Conservation (phyloP, 2,797 vertebrate genomes). For the Choloepus didactylus region DNA sequence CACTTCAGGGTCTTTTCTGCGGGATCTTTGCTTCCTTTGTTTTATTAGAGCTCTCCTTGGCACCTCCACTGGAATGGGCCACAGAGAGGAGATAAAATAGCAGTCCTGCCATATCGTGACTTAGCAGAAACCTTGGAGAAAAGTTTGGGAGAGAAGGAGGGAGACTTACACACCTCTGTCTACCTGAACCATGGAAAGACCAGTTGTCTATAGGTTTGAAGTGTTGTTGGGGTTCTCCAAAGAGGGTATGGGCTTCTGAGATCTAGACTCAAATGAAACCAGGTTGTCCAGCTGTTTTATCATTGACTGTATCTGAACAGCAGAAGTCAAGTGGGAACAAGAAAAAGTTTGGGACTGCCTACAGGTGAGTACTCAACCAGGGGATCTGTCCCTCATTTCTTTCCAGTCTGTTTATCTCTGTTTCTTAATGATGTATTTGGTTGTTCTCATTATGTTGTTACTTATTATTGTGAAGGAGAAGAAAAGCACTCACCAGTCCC, state of each 20-base stretch:
- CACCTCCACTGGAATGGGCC: rapidly evolving
- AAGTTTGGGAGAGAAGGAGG: neutral
- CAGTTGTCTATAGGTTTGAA: neutral
- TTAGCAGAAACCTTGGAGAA: neutral
- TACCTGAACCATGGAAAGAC: rapidly evolving
- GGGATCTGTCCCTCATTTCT: rapidly evolving
- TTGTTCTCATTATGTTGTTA: rapidly evolving
- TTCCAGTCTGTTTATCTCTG: neutral
- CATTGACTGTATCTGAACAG: neutral
- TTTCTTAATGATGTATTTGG: too few relatives aligned
- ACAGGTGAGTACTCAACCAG: rapidly evolving
- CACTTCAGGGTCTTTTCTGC: neutral
- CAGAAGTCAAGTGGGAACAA: too few relatives aligned
- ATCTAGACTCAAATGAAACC: neutral
- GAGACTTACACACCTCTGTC: neutral
- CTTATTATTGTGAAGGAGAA: neutral
- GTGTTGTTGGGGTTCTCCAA: neutral
- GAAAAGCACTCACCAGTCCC: neutral
- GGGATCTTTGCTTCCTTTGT: neutral
- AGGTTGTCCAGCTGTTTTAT: rapidly evolving
- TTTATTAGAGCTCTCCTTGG: rapidly evolving
- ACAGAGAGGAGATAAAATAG: rapidly evolving
- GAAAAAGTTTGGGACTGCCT: too few relatives aligned
- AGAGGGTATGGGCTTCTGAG: neutral
- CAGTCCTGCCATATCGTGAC: rapidly evolving